Evolutionary conservation across 2,888 invertebrate genomes (phyloP).

Genomic region (Caenorhabditis sp.): DNA sequence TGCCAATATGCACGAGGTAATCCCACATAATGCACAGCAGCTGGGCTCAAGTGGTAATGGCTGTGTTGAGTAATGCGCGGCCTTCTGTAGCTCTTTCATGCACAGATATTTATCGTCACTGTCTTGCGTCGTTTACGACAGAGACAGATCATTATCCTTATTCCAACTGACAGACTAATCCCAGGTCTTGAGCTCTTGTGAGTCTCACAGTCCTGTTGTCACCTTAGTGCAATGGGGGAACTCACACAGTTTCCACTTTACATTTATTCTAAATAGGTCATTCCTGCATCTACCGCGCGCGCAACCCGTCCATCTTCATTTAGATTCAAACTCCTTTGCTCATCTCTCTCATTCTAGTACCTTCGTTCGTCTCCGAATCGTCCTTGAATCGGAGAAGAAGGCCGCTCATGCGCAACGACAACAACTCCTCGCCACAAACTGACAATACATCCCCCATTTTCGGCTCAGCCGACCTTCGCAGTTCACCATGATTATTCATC

Average conservation of each 20-base stretch:
- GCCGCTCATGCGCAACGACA: constrained; percentile 63
- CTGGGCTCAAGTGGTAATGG: constrained; percentile 33
- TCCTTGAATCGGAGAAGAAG: constrained; percentile 57
- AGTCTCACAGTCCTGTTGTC: neutral
- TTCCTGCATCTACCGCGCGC: neutral
- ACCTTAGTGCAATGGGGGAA: no score
- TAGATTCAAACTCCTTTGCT: constrained; percentile 58
- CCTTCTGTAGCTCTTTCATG: constrained; percentile 7
- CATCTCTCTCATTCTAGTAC: constrained; percentile 42
- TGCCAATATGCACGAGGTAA: neutral
- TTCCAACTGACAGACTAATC: constrained; percentile 4
- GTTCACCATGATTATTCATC: constrained; percentile 51
- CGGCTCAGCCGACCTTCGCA: constrained; percentile 61
- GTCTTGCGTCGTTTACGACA: constrained; percentile 3
- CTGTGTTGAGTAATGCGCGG: neutral
- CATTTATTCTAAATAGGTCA: constrained; percentile 16
- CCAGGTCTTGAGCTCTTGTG: neutral
- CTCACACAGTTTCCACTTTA: neutral
- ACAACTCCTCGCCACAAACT: constrained; percentile 59
- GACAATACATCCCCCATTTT: constrained; percentile 41
- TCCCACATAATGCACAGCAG: constrained; percentile 2
- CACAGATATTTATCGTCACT: constrained; percentile 13
- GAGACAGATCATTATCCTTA: constrained; percentile 1
- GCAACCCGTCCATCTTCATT: constrained; percentile 17
- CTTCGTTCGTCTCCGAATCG: constrained; percentile 30